Evolutionary conservation across 2,113 vertebrate species (phyloP), one percentile per base, ranked within the genome.

Genomic region (Caretta caretta): DNA sequence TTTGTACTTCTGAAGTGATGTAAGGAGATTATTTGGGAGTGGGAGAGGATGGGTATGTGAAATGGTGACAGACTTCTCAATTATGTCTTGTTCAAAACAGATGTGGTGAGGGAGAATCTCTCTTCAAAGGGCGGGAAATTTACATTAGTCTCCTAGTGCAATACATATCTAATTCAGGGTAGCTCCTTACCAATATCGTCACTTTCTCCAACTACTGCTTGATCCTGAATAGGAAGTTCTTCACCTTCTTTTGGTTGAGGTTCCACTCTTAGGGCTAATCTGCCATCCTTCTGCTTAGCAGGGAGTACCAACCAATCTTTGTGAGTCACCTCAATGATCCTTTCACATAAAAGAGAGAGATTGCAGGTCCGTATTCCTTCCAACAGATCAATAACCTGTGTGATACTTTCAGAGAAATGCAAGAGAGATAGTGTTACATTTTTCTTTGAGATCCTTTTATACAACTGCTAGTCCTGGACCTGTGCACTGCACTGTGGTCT

Each of bases 341-440:
- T 98, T 95, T 99, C 99, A 97, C 99, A 99, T 53, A 98, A 86
- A 49, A 99, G 95, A 59, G 98, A 98, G 72, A 99, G 97, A 22
- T 88, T 91, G 75, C 93, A 97, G 83, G 96, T 98, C 53, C 97
- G 98, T 79, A 99, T 96, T 78, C 98, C 98, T 93, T 99, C 99
- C 97, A 99, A 95, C 87, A 99, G 97, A 89, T 99, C 99, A 59
- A 99, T 97, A 93, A 99, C 99, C 98, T 99, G 99, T 17, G 99
- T 99, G 94, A 99, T 98, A 81, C 99, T 99, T 96, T 97, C 79
- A 92, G 97, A 98, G 95, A 97, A 96, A 96, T 29, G 76, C 92
- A 98, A 97, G 96, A 85, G 85, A 53, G 49, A 90, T 82, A 89
- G 82, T 62, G 91, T 29, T 53, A 50, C 83, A 87, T 51, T 50